Percentiles rank a stretch among this genome's conserved stretches.
Evolutionary conservation across 2,113 vertebrate genomes (phyloP).

Genomic region (Cynoglossus semilaevis): DNA sequence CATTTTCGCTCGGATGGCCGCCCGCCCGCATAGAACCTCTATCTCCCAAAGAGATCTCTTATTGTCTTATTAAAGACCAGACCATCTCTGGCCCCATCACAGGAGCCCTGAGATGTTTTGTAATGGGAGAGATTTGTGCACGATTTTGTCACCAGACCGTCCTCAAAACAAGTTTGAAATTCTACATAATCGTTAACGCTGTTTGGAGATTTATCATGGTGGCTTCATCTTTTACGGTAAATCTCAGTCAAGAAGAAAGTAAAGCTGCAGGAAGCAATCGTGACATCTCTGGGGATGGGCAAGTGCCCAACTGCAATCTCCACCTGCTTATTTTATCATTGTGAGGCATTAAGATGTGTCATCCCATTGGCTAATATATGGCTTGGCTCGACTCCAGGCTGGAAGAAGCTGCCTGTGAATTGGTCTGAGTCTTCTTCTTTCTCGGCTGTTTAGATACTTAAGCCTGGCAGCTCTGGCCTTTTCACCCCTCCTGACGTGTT

Average conservation of each 20-base stretch:
- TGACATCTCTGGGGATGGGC: slow-evolving; percentile 23
- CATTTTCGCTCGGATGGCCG: slow-evolving; percentile 50
- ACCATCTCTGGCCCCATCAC: slow-evolving; percentile 39
- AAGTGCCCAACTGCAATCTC: slow-evolving; percentile 45
- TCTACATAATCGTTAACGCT: too few relatives aligned
- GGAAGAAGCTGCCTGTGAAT: slow-evolving; percentile 41
- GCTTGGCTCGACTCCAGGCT: slow-evolving; percentile 41
- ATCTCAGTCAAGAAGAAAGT: neutral
- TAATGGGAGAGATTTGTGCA: slow-evolving; percentile 27
- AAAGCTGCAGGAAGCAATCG: slow-evolving; percentile 4
- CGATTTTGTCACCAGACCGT: slow-evolving; percentile 31
- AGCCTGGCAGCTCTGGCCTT: slow-evolving; percentile 47
- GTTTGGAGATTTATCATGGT: too few relatives aligned
- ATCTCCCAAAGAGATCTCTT: slow-evolving; percentile 54
- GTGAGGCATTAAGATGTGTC: slow-evolving; percentile 45
- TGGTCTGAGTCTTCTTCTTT: slow-evolving; percentile 39
- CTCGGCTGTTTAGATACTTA: slow-evolving; percentile 46
- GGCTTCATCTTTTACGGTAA: neutral
- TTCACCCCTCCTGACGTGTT: slow-evolving; percentile 41
- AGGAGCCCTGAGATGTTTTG: slow-evolving; percentile 40
- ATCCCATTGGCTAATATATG: slow-evolving; percentile 50
- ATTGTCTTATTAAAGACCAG: slow-evolving; percentile 68
- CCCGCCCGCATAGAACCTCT: slow-evolving; percentile 52
- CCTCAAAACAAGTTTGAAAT: neutral
- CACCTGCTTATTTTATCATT: slow-evolving; percentile 55